phyloP scores from a whole-genome alignment of 2,888 invertebrate genomes.

The Eubasilissa splendida region DNA sequence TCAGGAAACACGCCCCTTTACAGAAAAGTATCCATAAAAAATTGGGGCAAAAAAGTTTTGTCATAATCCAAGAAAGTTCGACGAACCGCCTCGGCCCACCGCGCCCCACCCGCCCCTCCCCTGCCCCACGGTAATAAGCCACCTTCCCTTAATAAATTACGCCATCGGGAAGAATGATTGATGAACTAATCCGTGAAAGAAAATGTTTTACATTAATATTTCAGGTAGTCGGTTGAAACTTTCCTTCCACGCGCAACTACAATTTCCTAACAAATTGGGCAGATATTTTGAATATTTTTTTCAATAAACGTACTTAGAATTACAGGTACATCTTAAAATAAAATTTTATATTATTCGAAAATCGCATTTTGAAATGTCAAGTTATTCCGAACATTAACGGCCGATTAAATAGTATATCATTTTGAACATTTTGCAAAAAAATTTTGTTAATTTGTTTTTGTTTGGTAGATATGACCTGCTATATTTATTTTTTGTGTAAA shows the following conservation, averaged over 20 bases:
- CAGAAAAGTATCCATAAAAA: slow-evolving; percentile 36
- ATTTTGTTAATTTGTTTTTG: no score
- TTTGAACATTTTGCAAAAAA: no score
- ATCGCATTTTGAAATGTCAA: no score
- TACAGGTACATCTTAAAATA: no score
- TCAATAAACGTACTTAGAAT: no score
- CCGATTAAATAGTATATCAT: no score
- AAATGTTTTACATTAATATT: slow-evolving; percentile 32
- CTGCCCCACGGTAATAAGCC: not conserved
- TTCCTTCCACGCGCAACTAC: not conserved
- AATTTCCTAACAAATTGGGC: slow-evolving; percentile 18
- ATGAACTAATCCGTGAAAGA: slow-evolving; percentile 31
- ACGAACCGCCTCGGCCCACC: slow-evolving; percentile 1
- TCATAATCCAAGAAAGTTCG: slow-evolving; percentile 43
- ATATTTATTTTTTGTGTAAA: no score
- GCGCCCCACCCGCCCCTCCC: not conserved
- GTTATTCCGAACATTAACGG: no score
- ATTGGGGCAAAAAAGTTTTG: slow-evolving; percentile 43
- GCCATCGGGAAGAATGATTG: slow-evolving; percentile 36
- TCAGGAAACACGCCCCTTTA: slow-evolving; percentile 35
- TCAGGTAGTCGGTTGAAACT: slow-evolving; percentile 26
- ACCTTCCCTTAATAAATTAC: slow-evolving; percentile 43
- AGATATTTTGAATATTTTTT: not conserved
- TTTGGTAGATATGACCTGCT: no score
- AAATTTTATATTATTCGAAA: no score